Evolutionary conservation across 2,113 vertebrate genomes (phyloP).

Genomic region (Protobothrops mucrosquamatus): DNA sequence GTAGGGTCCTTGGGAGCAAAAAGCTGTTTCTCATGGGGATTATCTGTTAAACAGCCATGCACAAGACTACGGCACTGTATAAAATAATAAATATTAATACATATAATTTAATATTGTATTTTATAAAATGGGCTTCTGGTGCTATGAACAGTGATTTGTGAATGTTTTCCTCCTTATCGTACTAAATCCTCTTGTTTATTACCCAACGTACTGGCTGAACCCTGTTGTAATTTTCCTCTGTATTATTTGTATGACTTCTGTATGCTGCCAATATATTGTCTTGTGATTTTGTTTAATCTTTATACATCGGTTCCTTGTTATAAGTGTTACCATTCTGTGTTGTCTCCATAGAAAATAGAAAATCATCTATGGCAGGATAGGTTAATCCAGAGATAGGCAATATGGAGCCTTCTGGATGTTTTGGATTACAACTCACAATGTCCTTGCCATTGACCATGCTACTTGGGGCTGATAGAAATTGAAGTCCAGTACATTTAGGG

Average conservation of each 20-base stretch:
- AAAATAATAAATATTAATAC: conserved; percentile 8
- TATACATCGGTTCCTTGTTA: conserved; percentile 28
- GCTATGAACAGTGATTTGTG: background rate
- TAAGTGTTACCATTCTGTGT: conserved; percentile 18
- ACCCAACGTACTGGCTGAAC: background rate
- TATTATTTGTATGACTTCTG: conserved; percentile 24
- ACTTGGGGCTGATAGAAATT: background rate
- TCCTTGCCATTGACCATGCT: background rate
- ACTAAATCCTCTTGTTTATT: conserved; percentile 24
- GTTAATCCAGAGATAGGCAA: background rate
- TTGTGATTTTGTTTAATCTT: conserved; percentile 31
- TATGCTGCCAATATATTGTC: background rate
- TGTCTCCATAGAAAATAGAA: background rate
- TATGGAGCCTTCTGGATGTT: background rate
- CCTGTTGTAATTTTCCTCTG: conserved; percentile 23
- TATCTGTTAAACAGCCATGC: conserved; percentile 9
- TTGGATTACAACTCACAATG: background rate
- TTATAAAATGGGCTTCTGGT: conserved; percentile 4
- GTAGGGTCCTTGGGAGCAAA: background rate
- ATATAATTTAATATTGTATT: conserved; percentile 12
- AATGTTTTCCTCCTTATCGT: conserved; percentile 5
- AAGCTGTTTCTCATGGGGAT: conserved; percentile 7
- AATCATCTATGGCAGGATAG: background rate
- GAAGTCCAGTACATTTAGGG: background rate
- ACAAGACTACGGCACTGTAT: background rate